Conservation (phyloP, 2,888 invertebrate species). For the Willowsia nigromaculata region DNA sequence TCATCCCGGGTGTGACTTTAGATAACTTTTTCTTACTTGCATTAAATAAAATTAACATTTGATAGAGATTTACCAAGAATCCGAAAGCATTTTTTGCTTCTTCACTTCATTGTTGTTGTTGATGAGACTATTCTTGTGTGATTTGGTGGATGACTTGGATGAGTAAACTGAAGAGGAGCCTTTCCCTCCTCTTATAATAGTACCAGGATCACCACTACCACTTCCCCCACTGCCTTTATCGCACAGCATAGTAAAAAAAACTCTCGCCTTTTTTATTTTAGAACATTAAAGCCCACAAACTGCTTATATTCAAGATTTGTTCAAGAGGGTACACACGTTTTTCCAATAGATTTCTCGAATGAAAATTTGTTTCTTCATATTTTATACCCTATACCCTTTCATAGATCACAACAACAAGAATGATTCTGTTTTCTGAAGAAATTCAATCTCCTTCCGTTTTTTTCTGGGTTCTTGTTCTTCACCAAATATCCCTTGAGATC, state of each 20-base stretch:
- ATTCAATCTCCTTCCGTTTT: not conserved
- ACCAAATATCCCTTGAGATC: slow-evolving; percentile 32
- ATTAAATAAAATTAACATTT: not conserved
- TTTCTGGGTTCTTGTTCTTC: not conserved
- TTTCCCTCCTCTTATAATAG: not conserved
- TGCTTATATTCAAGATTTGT: too few species aligned
- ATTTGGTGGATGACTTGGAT: not conserved
- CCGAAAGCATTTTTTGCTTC: slow-evolving; percentile 9
- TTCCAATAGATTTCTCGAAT: too few species aligned
- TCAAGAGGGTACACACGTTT: too few species aligned
- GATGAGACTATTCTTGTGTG: not conserved
- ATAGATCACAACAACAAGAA: not conserved
- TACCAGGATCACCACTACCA: not conserved
- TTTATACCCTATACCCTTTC: not conserved
- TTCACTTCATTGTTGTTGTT: not conserved
- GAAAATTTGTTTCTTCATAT: not conserved
- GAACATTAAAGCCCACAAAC: too few species aligned
- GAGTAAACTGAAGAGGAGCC: not conserved
- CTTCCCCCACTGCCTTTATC: not conserved
- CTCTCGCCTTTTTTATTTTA: too few species aligned
- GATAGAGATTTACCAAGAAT: slow-evolving; percentile 41
- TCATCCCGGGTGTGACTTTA: too few species aligned
- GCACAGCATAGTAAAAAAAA: slow-evolving; percentile 7
- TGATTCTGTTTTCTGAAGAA: not conserved
- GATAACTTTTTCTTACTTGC: not conserved